Base-by-base conservation (phyloP, 2,113 vertebrate genomes). In the Hippocampus guttulatus region DNA sequence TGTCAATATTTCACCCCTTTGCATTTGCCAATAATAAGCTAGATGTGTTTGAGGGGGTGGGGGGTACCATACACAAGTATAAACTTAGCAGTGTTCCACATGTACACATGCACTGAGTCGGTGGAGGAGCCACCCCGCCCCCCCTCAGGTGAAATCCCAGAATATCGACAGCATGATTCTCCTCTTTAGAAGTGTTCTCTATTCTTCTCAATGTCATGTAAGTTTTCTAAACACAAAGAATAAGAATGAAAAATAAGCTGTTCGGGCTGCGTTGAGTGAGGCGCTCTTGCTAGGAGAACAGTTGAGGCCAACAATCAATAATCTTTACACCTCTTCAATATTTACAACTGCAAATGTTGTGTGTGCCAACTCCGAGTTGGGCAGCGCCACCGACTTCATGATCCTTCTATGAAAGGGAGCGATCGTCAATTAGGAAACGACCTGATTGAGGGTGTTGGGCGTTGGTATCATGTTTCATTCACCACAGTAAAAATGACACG, bases 81-180 rank as follows among this genome's bases (percentile, higher is more conserved):
- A 92, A 90, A 90, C 87, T 89, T 89, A 93, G 89, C 86, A 83
- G 77, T 68, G 78, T 77, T 89, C 80, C 79, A 76, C 77, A 80
- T 84, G 80, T 77, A 75, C 77, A 79, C 33, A 7, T 38, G 85
- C 75, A 82, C 82, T 87, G 88, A 91, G 82, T 90, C 88, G 64
- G 80, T 74, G 33, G 76, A 83, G 77, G 77, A 85, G 33, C 33
- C 25, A 27, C 25, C 25, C 25, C 25, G 1, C 25, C 3, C 84
- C 85, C 83, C 84, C 83, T 78, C 76, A 88, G 85, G 87, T 91
- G 84, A 86, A 86, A 87, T 89, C 86, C 84, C 88, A 86, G 84
- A 91, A 90, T 90, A 91, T 88, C 84, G 80, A 81, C 85, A 74
- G 69, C 66, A 80, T 87, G 84, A 87, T 85, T 91, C 83, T 83